Evolutionary conservation across 2,888 invertebrate species (phyloP).

Genomic region (Cremastobaeus sp.): DNA sequence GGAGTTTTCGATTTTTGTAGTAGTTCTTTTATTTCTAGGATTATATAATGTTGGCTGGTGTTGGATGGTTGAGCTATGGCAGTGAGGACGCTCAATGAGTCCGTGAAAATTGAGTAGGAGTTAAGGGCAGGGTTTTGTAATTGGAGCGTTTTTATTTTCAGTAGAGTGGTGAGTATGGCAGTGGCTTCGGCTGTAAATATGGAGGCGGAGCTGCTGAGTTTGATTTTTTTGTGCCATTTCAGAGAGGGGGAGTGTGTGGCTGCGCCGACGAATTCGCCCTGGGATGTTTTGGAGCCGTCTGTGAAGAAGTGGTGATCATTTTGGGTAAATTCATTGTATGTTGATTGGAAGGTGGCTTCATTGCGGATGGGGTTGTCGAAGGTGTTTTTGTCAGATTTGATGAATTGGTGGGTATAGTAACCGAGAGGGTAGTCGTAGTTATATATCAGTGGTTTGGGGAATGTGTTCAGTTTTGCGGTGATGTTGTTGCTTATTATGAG

Average conservation of each 20-base stretch:
- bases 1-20: not conserved
- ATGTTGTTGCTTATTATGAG: not conserved
- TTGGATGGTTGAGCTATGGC: not conserved
- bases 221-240: not conserved
- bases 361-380: not conserved
- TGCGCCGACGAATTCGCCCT: constrained; percentile 3
- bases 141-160: not conserved
- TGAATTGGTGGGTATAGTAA: no score
- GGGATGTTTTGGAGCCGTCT: constrained; percentile 39
- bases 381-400: not conserved
- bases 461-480: not conserved
- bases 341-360: not conserved
- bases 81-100: not conserved
- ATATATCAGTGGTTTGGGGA: not conserved
- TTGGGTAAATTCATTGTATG: not conserved
- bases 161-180: not conserved
- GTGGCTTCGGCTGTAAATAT: constrained; percentile 20
- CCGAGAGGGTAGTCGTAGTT: not conserved
- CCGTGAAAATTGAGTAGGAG: not conserved
- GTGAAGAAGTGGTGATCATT: constrained; percentile 32
- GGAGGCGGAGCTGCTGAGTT: constrained; percentile 25
- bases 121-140: no score
- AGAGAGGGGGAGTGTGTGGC: constrained; percentile 22
- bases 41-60: not conserved
- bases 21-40: not conserved